phyloP scores from a whole-genome alignment of 2,113 vertebrate species.

The Lanius ludovicianus region DNA sequence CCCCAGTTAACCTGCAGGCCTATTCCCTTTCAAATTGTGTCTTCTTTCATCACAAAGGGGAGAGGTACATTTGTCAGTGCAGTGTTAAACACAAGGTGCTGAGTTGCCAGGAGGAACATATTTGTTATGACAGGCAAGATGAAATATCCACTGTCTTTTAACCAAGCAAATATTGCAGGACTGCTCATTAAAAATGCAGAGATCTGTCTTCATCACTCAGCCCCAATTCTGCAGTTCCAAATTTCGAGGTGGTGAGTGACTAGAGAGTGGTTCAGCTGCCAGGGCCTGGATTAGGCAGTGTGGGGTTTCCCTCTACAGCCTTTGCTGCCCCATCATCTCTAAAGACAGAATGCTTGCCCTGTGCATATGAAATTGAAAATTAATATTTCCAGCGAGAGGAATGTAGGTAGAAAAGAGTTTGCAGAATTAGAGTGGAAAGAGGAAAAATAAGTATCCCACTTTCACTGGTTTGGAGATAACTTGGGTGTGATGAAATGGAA shows the following conservation, averaged over 20 bases:
- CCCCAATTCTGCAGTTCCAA: not conserved
- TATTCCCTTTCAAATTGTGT: not conserved
- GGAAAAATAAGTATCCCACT: not conserved
- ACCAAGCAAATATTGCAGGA: slow-evolving; percentile 25
- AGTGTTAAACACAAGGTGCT: not conserved
- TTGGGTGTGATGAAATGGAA: not conserved
- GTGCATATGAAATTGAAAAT: not conserved
- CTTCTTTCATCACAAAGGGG: not conserved
- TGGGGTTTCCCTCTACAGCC: not conserved
- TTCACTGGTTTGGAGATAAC: not conserved
- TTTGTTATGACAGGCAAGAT: slow-evolving; percentile 52
- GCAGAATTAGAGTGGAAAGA: not conserved
- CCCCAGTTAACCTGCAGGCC: not conserved
- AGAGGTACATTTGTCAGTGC: not conserved
- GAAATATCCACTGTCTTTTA: slow-evolving; percentile 20
- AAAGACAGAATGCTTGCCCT: not conserved
- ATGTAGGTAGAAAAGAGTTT: not conserved
- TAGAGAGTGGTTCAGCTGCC: not conserved
- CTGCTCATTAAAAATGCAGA: slow-evolving; percentile 1
- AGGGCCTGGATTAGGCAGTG: not conserved
- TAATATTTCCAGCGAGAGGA: not conserved
- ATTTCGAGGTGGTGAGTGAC: not conserved
- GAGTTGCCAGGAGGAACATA: slow-evolving; percentile 20
- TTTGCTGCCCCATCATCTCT: not conserved
- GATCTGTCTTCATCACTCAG: not conserved